These are phyloP conservation scores for Chrysina gloriosa DNA, from an alignment of 2,888 invertebrate species.

Conservation along the genomic window DNA sequence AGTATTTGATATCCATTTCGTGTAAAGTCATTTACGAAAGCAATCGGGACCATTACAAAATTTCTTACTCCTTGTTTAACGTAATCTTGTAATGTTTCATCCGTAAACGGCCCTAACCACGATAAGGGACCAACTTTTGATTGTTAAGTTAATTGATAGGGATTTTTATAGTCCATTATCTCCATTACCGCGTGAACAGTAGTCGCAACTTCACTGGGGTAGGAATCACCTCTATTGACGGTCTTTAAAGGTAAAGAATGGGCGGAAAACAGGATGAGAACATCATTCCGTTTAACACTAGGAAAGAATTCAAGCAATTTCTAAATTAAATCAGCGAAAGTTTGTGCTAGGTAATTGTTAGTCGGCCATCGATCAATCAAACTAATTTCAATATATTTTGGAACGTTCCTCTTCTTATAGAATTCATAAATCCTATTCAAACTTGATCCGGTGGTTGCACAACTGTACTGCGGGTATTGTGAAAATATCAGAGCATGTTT, in stretches of 20 bases:
- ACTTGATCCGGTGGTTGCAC: conserved; percentile 97
- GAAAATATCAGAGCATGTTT: conserved; percentile 90
- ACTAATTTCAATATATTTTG: conserved; percentile 77
- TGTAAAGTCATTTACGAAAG: conserved; percentile 98
- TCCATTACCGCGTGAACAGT: conserved; percentile 91
- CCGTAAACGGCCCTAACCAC: conserved; percentile 93
- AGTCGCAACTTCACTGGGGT: conserved; percentile 94
- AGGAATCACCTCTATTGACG: conserved; percentile 92
- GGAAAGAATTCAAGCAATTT: conserved; percentile 83
- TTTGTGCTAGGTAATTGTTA: conserved; percentile 83
- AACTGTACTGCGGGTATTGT: conserved; percentile 97
- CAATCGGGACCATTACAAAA: conserved; percentile 92
- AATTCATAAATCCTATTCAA: conserved; percentile 89
- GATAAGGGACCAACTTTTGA: conserved; percentile 95
- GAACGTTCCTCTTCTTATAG: conserved; percentile 70
- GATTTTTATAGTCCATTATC: conserved; percentile 65
- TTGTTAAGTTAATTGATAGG: conserved; percentile 81
- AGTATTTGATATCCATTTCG: conserved; percentile 96
- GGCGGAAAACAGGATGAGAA: conserved; percentile 93
- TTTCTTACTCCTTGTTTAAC: conserved; percentile 86
- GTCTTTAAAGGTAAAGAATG: conserved; percentile 94
- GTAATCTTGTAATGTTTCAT: conserved; percentile 86
- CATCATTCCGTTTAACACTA: conserved; percentile 76
- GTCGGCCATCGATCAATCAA: conserved; percentile 94
- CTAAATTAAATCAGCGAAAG: conserved; percentile 85